Evolutionary conservation across 23 tunicate species (phyloP).

Genomic region (Halocynthia roretzi): DNA sequence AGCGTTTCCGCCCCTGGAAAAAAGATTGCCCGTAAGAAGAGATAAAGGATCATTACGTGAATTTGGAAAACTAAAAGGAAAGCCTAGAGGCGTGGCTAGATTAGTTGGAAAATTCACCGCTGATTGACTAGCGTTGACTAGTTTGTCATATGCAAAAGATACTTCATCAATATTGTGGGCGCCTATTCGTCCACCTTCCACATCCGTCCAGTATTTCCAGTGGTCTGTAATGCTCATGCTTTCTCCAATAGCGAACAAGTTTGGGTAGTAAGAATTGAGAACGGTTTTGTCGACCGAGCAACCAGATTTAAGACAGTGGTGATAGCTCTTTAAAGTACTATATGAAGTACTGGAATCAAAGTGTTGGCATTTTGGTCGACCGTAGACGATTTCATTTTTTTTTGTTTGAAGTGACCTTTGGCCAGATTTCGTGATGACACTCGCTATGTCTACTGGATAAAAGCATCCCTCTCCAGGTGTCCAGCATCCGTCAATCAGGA

Average conservation of each 20-base stretch:
- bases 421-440: constrained; percentile 22
- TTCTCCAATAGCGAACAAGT: constrained; percentile 23
- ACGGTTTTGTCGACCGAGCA: constrained; percentile 39
- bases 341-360: constrained; percentile 17
- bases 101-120: neutral
- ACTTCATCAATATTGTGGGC: constrained; percentile 16
- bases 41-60: neutral
- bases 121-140: neutral
- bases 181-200: constrained; percentile 14
- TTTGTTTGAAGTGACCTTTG: neutral
- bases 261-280: neutral
- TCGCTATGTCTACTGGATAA: constrained; percentile 29
- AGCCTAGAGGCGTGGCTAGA: neutral
- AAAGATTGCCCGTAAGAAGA: neutral
- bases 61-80: neutral
- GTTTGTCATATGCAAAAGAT: neutral
- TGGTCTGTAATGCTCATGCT: constrained; percentile 2
- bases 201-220: constrained; percentile 21
- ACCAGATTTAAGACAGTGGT: constrained; percentile 43
- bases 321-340: constrained; percentile 24
- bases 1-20: neutral
- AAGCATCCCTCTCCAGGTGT: constrained; percentile 26
- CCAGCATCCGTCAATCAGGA: constrained; percentile 37
- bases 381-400: constrained; percentile 11
- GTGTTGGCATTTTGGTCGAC: constrained; percentile 19